Evolutionary conservation across 2,888 invertebrate species (phyloP).

Genomic region (Sminthurinus aureus): DNA sequence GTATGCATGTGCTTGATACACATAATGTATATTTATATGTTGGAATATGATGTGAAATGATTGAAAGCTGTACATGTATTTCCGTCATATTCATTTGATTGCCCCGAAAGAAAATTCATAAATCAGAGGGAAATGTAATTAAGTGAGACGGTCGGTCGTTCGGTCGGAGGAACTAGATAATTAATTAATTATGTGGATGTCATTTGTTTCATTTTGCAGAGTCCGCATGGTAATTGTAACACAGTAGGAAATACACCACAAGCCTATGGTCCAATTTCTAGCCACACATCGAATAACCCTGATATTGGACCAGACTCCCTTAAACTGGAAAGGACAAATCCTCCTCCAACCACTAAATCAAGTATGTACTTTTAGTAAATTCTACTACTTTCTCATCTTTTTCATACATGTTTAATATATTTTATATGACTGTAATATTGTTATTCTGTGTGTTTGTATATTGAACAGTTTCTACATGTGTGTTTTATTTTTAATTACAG

Average conservation of each 20-base stretch:
- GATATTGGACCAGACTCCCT: constrained; percentile 50
- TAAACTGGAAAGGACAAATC: constrained; percentile 56
- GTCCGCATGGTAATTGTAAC: constrained; percentile 57
- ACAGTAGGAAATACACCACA: constrained; percentile 54
- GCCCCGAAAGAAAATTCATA: constrained; percentile 5
- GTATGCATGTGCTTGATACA: neutral
- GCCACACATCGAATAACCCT: constrained; percentile 55
- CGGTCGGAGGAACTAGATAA: constrained; percentile 21
- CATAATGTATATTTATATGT: no score
- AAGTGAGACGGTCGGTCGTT: neutral
- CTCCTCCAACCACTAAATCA: constrained; percentile 57
- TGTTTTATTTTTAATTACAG: constrained; percentile 43
- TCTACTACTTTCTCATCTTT: neutral
- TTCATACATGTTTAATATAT: neutral
- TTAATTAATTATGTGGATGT: constrained; percentile 42
- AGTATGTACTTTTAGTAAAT: constrained; percentile 46
- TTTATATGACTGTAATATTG: neutral
- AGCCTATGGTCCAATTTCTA: constrained; percentile 58
- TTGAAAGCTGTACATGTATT: no score
- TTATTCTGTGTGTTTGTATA: neutral
- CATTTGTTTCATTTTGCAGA: constrained; percentile 44
- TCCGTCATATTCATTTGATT: neutral
- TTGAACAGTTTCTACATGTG: no score
- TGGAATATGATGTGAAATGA: no score
- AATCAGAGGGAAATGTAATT: neutral